phyloP scores from a whole-genome alignment of 1,140 invertebrate genomes.

The Orius laevigatus region DNA sequence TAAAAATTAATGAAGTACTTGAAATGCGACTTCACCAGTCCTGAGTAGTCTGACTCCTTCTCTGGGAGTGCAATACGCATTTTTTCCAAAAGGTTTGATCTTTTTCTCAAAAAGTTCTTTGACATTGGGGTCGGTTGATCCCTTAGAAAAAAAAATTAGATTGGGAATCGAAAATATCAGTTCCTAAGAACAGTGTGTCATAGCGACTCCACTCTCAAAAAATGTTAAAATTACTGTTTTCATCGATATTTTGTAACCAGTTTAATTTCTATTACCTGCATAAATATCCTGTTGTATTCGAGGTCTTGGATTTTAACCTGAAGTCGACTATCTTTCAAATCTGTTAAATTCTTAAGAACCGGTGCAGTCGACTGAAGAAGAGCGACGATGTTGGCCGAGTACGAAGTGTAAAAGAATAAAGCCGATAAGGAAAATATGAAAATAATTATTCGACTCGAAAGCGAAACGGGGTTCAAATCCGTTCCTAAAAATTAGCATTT shows the following conservation, averaged over 20 bases:
- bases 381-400: slow-evolving; percentile 54
- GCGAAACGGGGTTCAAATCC: slow-evolving; percentile 27
- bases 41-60: slow-evolving; percentile 34
- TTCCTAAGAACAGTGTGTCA: too few species aligned
- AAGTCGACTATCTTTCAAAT: slow-evolving; percentile 41
- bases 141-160: slow-evolving; percentile 28
- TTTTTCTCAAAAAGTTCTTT: slow-evolving; percentile 40
- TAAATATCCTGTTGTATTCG: slow-evolving; percentile 40
- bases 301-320: slow-evolving; percentile 41
- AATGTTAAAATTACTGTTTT: too few species aligned
- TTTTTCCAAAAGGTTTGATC: slow-evolving; percentile 35
- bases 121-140: slow-evolving; percentile 37
- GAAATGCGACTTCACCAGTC: slow-evolving; percentile 35
- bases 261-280: slow-evolving; percentile 39
- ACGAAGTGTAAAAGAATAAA: slow-evolving; percentile 48
- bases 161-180: too few species aligned
- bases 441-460: slow-evolving; percentile 32
- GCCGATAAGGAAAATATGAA: slow-evolving; percentile 39
- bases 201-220: too few species aligned
- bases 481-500: slow-evolving; percentile 23
- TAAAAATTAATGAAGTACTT: slow-evolving; percentile 24
- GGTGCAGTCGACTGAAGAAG: slow-evolving; percentile 43
- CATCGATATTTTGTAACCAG: too few species aligned
- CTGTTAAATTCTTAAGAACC: slow-evolving; percentile 40
- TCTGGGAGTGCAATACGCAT: slow-evolving; percentile 30